Evolutionary conservation across 53 echinoderm and acorn worm species (phyloP).

Genomic region (Zoroaster sp.): DNA sequence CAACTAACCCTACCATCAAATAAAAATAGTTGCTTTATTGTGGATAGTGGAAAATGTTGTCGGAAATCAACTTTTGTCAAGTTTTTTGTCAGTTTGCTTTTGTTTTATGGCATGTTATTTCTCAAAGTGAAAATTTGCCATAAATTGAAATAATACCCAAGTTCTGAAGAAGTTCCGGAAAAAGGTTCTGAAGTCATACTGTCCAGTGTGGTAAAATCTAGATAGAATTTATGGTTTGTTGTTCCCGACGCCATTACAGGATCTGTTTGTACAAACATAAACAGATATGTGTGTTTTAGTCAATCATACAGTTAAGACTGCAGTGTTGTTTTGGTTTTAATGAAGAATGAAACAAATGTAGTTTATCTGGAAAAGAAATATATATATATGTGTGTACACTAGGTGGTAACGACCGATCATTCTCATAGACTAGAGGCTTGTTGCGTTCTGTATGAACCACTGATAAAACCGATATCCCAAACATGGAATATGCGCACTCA

Average conservation of each 20-base stretch:
- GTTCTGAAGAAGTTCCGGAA: neutral
- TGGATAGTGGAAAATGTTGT: neutral
- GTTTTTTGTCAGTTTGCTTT: neutral
- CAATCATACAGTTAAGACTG: neutral
- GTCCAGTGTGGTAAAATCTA: neutral
- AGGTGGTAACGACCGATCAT: neutral
- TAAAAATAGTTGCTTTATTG: neutral
- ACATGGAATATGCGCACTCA: neutral
- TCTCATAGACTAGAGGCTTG: neutral
- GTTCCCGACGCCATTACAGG: neutral
- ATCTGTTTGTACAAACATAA: neutral
- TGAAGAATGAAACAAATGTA: neutral
- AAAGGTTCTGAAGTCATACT: too few species aligned
- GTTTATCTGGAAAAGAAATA: neutral
- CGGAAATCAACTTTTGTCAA: neutral
- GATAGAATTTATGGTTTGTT: neutral
- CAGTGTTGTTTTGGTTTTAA: neutral
- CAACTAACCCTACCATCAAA: neutral
- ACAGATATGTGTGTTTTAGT: neutral
- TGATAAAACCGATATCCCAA: neutral
- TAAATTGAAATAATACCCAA: neutral
- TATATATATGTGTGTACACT: neutral
- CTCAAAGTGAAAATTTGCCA: neutral
- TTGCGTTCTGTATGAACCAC: neutral
- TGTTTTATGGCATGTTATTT: too few species aligned